Base-by-base conservation (phyloP, 2,888 invertebrate genomes). In the Stenotaenia linearis region DNA sequence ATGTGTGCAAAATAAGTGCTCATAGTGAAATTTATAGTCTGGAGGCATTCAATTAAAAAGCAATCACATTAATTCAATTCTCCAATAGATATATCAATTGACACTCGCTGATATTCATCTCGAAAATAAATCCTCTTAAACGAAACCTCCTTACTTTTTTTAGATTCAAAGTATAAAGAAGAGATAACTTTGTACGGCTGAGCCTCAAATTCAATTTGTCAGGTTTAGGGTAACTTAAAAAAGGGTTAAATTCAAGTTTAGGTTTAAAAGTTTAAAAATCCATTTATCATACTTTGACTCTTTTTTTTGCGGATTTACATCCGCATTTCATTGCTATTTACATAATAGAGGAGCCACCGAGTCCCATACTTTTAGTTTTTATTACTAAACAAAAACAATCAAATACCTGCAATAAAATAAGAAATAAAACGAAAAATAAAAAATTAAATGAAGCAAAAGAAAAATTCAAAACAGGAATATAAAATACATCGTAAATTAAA, bases 401-500 rank as follows among this genome's bases (percentile, higher is more conserved):
- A 28, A 69, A 69, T 28, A 69, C 69, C 69, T 69, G 69, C 28
- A 69, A 69, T 69, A 69, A 69, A 69, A 69, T 12, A 28, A 69
- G 69, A 69, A 74, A 75, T n/a, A 75, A 75, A 75, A 75, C 37
- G 10, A 75, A 75, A 37, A 75, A 75, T 37, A 75, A 75, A 75
- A 37, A 75, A 75, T 37, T 30, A 75, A 37, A 15, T 75, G 75
- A 18, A 37, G 75, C 50, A 50, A n/a, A 50, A 50, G 4, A 50
- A 45, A 45, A 45, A n/a, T 50, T 50, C 50, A 50, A n/a, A n/a
- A 0, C 18, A 50, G 50, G 50, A 50, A 50, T 50, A 18, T 50
- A 18, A 50, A 50, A 50, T 1, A 18, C 15, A 50, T 50, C 50
- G 18, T 50, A 50, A 50, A 50, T 50, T 50, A n/a, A 50, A 18